These are phyloP conservation scores for Poeciliopsis turrubarensis DNA, from an alignment of 2,113 vertebrate genomes.

Conservation along the genomic window DNA sequence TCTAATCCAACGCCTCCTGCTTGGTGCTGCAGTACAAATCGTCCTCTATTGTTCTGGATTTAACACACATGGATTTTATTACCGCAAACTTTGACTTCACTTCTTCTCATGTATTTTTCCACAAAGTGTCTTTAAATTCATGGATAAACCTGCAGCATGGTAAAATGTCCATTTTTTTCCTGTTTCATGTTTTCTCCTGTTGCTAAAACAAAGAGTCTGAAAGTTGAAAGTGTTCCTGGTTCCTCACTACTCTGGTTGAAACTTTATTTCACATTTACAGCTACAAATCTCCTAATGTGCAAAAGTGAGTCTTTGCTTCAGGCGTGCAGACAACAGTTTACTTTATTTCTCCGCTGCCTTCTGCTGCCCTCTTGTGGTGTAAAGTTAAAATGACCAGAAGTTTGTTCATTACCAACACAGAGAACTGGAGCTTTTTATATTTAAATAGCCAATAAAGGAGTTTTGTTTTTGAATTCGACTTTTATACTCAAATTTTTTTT, in stretches of 20 bases:
- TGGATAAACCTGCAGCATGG: background rate
- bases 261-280: background rate
- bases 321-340: constrained; percentile 19
- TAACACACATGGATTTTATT: background rate
- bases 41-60: background rate
- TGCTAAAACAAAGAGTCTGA: background rate
- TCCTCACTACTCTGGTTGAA: background rate
- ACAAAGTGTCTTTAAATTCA: background rate
- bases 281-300: background rate
- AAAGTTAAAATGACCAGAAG: too few species aligned
- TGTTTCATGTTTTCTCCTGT: background rate
- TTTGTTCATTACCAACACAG: too few species aligned
- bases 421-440: too few species aligned
- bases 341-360: background rate
- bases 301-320: constrained; percentile 32
- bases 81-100: background rate
- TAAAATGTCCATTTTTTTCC: background rate
- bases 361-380: constrained; percentile 51
- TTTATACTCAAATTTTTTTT: too few species aligned
- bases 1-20: background rate
- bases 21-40: background rate
- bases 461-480: too few species aligned
- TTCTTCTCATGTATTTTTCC: background rate
- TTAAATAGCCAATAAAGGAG: too few species aligned
- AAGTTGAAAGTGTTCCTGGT: too few species aligned